phyloP scores from a whole-genome alignment of 2,888 invertebrate genomes.

The Calliphora vomitoria region DNA sequence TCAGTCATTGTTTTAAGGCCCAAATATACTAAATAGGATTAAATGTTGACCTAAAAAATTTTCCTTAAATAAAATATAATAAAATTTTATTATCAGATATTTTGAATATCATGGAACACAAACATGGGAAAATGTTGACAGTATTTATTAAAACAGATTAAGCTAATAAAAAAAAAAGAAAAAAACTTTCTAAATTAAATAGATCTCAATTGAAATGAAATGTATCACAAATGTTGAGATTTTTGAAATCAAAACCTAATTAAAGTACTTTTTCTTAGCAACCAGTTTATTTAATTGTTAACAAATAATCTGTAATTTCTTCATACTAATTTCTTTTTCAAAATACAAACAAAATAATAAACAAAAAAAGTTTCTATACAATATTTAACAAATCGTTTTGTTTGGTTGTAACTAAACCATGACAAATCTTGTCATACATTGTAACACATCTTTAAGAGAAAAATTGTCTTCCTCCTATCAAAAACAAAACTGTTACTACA shows the following conservation, averaged over 20 bases:
- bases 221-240: neutral
- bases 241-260: conserved; percentile 24
- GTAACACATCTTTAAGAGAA: neutral
- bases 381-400: conserved; percentile 14
- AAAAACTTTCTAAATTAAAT: too few species aligned
- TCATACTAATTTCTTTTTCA: neutral
- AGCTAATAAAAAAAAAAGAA: too few species aligned
- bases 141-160: too few species aligned
- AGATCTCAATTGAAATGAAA: neutral
- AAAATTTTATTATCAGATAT: too few species aligned
- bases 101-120: too few species aligned
- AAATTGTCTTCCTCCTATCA: neutral
- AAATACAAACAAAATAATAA: neutral
- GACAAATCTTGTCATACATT: conserved; percentile 30
- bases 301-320: neutral
- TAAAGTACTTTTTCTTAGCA: conserved; percentile 7
- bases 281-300: conserved; percentile 21
- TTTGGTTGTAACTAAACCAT: conserved; percentile 25
- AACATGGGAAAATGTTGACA: too few species aligned
- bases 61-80: neutral
- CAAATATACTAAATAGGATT: neutral
- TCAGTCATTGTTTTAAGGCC: neutral
- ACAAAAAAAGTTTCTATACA: neutral
- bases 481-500: conserved; percentile 24
- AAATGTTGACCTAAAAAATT: neutral